Base-by-base conservation (phyloP, 2,888 invertebrate genomes). In the Troides helena region DNA sequence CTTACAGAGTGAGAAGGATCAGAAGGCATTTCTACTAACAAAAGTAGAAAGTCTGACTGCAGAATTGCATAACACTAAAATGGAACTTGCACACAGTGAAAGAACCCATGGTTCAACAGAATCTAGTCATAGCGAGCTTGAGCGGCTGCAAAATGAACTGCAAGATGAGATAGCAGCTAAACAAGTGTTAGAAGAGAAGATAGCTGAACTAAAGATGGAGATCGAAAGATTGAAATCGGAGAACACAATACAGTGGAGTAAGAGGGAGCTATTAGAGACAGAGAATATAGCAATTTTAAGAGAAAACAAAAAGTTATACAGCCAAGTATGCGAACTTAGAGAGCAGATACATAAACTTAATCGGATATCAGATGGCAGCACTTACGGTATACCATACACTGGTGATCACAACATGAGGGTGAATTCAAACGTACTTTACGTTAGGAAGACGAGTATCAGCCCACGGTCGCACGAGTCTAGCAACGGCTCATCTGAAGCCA, bases 231-330 rank as follows among this genome's bases (percentile, higher is more conserved):
- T 98, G 18, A 98, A 98, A 90, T 96, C 96, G 0, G 98, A 98
- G 89, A 98, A 98, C 87, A 98, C 98, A 0, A 95, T 96, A 1
- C 98, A 98, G 84, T 98, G 98, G 98, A 97, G 97, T 23, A 97
- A 97, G 84, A 92, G 98, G 6, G 98, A 98, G 86, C 93, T 97
- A 8, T 85, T 98, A 65, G 98, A 98, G 88, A 97, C 98, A 0
- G 98, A 98, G 79, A 98, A 98, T 83, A 93, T 97, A 78, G 95
- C 95, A 0, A 92, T 98, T 74, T 96, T 98, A 81, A 93, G 98
- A 56, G 98, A 98, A 77, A 98, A 98, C 82, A 98, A 98, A 81
- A 97, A 98, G 81, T 83, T 98, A 1, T 92, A 92, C 64, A 81
- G 88, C 2, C 92, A 92, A 81, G 91, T 92, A 1, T 92, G 91